phyloP scores from a whole-genome alignment of 2,888 invertebrate genomes.

The Stegana nigrithorax region DNA sequence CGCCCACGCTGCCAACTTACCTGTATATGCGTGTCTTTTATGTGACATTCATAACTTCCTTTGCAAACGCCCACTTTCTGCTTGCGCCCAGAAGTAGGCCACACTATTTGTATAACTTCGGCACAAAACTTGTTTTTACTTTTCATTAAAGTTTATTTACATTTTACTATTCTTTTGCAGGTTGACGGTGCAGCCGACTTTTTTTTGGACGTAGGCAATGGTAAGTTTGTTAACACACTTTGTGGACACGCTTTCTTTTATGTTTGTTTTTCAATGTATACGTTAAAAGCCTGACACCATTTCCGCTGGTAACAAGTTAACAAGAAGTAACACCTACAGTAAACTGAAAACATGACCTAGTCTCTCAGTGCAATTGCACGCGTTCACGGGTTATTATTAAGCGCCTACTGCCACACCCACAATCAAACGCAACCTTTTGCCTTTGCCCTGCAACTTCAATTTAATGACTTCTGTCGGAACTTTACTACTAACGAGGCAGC shows the following conservation, averaged over 20 bases:
- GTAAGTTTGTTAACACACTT: constrained; percentile 25
- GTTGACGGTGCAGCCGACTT: constrained; percentile 21
- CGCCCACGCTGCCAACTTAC: too few relatives aligned
- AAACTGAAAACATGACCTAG: too few relatives aligned
- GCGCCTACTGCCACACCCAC: too few relatives aligned
- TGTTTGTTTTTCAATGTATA: not conserved
- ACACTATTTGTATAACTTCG: constrained; percentile 19
- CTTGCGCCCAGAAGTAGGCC: not conserved
- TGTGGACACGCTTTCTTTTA: not conserved
- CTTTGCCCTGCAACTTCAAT: not conserved
- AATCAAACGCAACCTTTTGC: not conserved
- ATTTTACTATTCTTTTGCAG: constrained; percentile 23
- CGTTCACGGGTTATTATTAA: too few relatives aligned
- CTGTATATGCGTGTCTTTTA: too few relatives aligned
- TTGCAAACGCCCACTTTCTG: too few relatives aligned
- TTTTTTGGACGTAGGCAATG: constrained; percentile 30
- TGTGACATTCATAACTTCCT: too few relatives aligned
- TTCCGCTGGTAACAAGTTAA: too few relatives aligned
- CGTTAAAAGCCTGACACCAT: too few relatives aligned
- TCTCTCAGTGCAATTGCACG: too few relatives aligned
- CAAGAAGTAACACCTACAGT: too few relatives aligned
- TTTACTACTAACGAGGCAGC: not conserved
- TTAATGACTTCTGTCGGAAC: not conserved
- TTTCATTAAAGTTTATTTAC: constrained; percentile 24
- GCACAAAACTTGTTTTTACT: constrained; percentile 27